These are phyloP conservation scores for Lycocerus yunnanus DNA, from an alignment of 2,888 invertebrate species.

Conservation along the genomic window DNA sequence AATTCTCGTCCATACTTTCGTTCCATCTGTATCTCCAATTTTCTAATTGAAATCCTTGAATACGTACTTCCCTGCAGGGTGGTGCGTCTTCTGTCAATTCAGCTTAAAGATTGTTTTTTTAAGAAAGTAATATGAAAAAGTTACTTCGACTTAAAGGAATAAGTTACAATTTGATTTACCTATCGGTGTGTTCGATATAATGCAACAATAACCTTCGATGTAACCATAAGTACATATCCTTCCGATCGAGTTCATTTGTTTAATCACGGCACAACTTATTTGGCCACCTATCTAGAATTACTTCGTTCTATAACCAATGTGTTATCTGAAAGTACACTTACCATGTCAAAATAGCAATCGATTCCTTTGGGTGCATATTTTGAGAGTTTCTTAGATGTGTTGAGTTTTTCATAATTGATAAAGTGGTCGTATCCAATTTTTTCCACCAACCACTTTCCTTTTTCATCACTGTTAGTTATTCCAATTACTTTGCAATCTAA, in stretches of 20 bases:
- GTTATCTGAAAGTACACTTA: constrained; percentile 51
- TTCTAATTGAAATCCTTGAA: constrained; percentile 65
- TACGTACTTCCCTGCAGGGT: constrained; percentile 56
- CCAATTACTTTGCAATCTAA: constrained; percentile 73
- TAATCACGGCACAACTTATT: constrained; percentile 62
- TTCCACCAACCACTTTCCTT: constrained; percentile 68
- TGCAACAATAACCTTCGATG: constrained; percentile 66
- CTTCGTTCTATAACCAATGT: not conserved
- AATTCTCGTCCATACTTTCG: constrained; percentile 67
- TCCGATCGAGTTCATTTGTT: constrained; percentile 67
- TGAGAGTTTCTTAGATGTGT: constrained; percentile 60
- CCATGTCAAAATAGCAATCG: constrained; percentile 80
- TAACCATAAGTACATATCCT: constrained; percentile 69
- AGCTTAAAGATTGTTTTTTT: not conserved
- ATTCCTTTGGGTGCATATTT: constrained; percentile 69
- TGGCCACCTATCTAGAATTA: constrained; percentile 67
- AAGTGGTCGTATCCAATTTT: constrained; percentile 70
- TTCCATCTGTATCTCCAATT: constrained; percentile 64
- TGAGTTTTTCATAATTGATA: constrained; percentile 73
- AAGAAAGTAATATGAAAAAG: not conserved
- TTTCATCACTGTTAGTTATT: constrained; percentile 71
- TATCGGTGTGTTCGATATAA: constrained; percentile 37
- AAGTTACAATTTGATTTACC: constrained; percentile 26
- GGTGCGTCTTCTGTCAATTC: not conserved
- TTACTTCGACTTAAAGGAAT: no score